Conservation (phyloP, 2,888 invertebrate genomes). For the Halictus quadricinctus region DNA sequence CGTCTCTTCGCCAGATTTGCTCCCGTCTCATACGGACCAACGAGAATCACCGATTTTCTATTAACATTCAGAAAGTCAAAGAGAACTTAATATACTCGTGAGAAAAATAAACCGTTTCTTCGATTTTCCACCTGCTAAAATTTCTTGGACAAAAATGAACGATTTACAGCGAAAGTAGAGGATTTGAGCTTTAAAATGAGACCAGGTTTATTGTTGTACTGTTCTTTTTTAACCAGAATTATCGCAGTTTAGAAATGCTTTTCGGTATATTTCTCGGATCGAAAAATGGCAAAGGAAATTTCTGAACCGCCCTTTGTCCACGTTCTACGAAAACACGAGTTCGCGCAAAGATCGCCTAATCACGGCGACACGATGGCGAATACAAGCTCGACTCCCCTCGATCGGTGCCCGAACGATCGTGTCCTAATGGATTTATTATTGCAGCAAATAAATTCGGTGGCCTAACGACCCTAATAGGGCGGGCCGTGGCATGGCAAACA, state of each 20-base stretch:
- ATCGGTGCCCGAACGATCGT: conserved; percentile 71
- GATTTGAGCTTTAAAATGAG: too few relatives aligned
- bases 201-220: too few relatives aligned
- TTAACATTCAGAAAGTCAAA: too few relatives aligned
- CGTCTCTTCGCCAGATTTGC: background rate
- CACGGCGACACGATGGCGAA: background rate
- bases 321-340: background rate
- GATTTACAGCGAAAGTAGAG: background rate
- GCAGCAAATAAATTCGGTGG: conserved; percentile 81
- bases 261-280: background rate
- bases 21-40: background rate
- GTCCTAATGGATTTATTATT: conserved; percentile 82
- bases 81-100: too few relatives aligned
- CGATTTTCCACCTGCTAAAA: too few relatives aligned
- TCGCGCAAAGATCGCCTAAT: background rate
- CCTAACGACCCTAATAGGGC: conserved; percentile 81
- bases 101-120: too few relatives aligned
- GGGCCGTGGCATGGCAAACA: conserved; percentile 80
- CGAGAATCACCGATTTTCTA: background rate
- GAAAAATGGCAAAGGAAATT: background rate
- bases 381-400: conserved; percentile 57
- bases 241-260: background rate
- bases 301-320: background rate
- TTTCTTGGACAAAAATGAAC: too few relatives aligned
- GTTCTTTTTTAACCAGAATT: background rate